Evolutionary conservation across 2,113 vertebrate genomes (phyloP), one percentile per base, ranked within the genome.

Genomic region (Ramphastos sulfuratus): DNA sequence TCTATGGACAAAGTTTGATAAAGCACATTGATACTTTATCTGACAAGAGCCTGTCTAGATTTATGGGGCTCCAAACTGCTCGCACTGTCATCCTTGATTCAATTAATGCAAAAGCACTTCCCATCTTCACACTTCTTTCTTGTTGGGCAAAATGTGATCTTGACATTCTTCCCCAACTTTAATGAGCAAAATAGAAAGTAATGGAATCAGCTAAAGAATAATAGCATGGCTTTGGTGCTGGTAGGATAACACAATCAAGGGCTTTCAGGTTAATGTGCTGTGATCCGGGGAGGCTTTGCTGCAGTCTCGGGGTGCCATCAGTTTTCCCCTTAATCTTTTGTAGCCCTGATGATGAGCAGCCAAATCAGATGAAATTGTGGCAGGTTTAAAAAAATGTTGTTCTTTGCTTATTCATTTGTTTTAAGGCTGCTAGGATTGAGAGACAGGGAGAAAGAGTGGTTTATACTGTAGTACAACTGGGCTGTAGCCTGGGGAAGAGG

Each of bases 1-100:
- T 96, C 97, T 72, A 95, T 95, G 87, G 92, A 59, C 90, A 95
- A 95, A 96, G 95, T 95, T 94, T 97, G 97, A 96, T 96, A 94
- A 96, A 95, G 93, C 31, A 17, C 90, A 94, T 94, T 93, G 97
- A 96, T 96, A 96, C 92, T 96, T 95, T 89, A 91, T 89, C 91
- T 94, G 95, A 95, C 94, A 95, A 86, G 74, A 94, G 56, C 48
- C 77, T 86, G 81, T 92, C 76, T 73, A 93, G 96, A 96, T 96
- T 97, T 96, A 97, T 77, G 69, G 91, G 75, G 66, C 78, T 95
- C 63, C 58, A 90, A 91, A 69, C 64, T 58, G n/a, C 79, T 91
- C 42, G 1, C 52, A 9, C 74, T 88, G 85, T 92, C 89, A 72
- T 82, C 70, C 76, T 76, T 84, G 63, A 92, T 94, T 96, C 93